A percentile compares a stretch with the other conserved stretches of the same genome.
Evolutionary conservation across 2,113 vertebrate genomes (phyloP).

Genomic region (Tenebrosternarchus preto): DNA sequence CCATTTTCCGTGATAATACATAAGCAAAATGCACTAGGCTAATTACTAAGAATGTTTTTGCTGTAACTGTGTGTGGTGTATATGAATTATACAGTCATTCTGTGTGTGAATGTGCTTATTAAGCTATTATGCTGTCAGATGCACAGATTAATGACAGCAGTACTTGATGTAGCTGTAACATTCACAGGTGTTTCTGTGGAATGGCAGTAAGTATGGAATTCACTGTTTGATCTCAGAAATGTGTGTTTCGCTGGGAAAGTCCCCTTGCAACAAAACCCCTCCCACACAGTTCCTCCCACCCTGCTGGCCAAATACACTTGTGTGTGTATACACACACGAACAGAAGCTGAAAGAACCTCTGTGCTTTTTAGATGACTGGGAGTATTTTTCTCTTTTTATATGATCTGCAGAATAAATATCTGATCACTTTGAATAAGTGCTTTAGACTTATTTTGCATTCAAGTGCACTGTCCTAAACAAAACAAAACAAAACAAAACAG

Average conservation of each 20-base stretch:
- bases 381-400: background rate
- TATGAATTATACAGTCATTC: too few relatives aligned
- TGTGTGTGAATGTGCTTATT: constrained; percentile 19
- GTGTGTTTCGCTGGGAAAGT: constrained; percentile 55
- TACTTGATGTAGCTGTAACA: constrained; percentile 36
- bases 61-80: constrained; percentile 2
- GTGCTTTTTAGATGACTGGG: constrained; percentile 15
- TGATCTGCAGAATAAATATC: background rate
- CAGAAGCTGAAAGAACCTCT: background rate
- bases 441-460: background rate
- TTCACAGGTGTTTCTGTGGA: constrained; percentile 52
- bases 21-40: too few relatives aligned
- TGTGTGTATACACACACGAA: constrained; percentile 11
- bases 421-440: background rate
- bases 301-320: constrained; percentile 45
- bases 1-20: too few relatives aligned
- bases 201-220: constrained; percentile 15
- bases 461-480: background rate
- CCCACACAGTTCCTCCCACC: constrained; percentile 40
- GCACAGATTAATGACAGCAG: constrained; percentile 39
- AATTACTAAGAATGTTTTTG: too few relatives aligned
- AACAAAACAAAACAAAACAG: background rate
- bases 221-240: constrained; percentile 51
- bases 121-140: constrained; percentile 45
- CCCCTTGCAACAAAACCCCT: constrained; percentile 50